phyloP scores from a whole-genome alignment of 2,113 vertebrate species.

The Colistium nudipinnis region DNA sequence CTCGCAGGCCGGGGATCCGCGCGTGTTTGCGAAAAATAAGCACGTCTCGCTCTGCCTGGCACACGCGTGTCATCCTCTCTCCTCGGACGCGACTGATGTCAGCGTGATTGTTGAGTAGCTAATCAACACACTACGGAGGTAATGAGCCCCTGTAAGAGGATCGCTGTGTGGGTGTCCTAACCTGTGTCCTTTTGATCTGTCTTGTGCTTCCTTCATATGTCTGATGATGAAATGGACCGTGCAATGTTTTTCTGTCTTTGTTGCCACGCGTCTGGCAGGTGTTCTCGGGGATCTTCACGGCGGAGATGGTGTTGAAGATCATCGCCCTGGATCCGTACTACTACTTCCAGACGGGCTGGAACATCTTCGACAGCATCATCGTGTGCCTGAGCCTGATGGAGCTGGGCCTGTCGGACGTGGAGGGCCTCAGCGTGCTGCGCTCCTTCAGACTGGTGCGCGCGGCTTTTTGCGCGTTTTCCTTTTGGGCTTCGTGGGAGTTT shows the following conservation, averaged over 20 bases:
- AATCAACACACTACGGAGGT: conserved; percentile 58
- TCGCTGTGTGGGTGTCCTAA: conserved; percentile 15
- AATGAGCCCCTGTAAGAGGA: conserved; percentile 46
- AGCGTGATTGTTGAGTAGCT: conserved; percentile 63
- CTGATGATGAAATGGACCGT: too few relatives aligned
- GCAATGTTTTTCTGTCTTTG: conserved; percentile 15
- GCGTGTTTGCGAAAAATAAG: conserved; percentile 47
- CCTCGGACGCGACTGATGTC: conserved; percentile 68
- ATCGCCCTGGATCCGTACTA: conserved; percentile 97
- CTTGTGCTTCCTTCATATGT: neutral
- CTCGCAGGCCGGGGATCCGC: too few relatives aligned
- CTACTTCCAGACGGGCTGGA: conserved; percentile 99
- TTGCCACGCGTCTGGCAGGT: conserved; percentile 81
- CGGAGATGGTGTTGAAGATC: conserved; percentile 97
- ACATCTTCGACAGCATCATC: conserved; percentile 99
- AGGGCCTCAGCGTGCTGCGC: conserved; percentile 94
- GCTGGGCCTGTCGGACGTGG: conserved; percentile 92
- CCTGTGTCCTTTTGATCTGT: too few relatives aligned
- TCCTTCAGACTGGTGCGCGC: conserved; percentile 97
- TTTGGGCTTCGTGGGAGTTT: too few relatives aligned
- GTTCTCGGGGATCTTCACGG: conserved; percentile 97
- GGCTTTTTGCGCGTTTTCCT: too few relatives aligned
- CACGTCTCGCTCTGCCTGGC: conserved; percentile 9
- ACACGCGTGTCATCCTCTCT: conserved; percentile 49
- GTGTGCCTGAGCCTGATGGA: conserved; percentile 97